phyloP scores from a whole-genome alignment of 2,113 vertebrate species.

The Felis catus region DNA sequence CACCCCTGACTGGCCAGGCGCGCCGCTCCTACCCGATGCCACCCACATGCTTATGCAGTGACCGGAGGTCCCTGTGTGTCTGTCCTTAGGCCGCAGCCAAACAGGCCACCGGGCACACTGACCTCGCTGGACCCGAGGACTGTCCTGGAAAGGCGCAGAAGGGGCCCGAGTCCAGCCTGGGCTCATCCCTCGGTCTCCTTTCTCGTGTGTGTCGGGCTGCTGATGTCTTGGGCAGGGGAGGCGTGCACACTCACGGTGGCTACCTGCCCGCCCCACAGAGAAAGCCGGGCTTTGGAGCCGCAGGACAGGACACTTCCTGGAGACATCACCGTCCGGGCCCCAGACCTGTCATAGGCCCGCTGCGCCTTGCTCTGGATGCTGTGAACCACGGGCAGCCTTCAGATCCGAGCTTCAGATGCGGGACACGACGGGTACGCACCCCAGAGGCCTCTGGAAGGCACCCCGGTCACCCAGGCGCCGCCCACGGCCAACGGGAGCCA shows the following conservation, averaged over 20 bases:
- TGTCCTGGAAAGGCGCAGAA: too few relatives aligned
- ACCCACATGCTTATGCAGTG: fast-evolving
- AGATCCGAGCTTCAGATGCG: too few relatives aligned
- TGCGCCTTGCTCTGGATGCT: too few relatives aligned
- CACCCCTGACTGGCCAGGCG: neutral
- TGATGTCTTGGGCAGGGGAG: neutral
- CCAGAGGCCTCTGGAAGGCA: neutral
- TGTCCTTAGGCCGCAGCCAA: neutral
- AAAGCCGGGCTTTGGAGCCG: fast-evolving
- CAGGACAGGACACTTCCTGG: neutral
- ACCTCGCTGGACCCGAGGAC: too few relatives aligned
- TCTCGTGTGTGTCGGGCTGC: too few relatives aligned
- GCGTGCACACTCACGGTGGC: too few relatives aligned
- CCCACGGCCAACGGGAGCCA: fast-evolving
- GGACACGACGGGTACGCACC: fast-evolving
- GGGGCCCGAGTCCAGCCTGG: fast-evolving
- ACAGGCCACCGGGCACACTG: neutral
- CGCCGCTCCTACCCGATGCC: neutral
- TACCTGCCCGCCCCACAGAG: fast-evolving
- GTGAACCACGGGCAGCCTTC: fast-evolving
- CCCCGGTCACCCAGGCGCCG: neutral
- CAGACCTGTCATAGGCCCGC: neutral
- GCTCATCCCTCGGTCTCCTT: neutral
- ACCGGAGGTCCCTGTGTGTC: too few relatives aligned
- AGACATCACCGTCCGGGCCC: neutral